Conservation (phyloP, 2,113 vertebrate species). For the Neolamprologus variostigma region DNA sequence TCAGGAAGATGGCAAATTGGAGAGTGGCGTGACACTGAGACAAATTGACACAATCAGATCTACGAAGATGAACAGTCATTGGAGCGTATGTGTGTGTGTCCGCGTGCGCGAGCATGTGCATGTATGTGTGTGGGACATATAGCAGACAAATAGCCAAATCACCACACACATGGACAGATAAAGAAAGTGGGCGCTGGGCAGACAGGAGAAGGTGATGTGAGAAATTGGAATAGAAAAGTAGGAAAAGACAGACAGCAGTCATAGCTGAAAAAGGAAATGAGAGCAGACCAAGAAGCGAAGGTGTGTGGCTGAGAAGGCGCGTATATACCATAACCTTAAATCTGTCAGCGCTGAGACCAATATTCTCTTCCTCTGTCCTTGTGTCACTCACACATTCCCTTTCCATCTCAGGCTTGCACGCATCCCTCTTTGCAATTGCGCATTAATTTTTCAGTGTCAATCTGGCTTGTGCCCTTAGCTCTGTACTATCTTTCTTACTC, state of each 20-base stretch:
- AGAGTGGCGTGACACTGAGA: slow-evolving; percentile 62
- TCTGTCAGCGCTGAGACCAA: slow-evolving; percentile 49
- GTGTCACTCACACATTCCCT: slow-evolving; percentile 47
- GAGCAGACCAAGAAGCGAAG: not conserved
- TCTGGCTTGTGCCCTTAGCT: slow-evolving; percentile 64
- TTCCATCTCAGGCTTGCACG: slow-evolving; percentile 13
- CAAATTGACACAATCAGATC: slow-evolving; percentile 70
- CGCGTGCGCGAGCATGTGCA: not conserved
- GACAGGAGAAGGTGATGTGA: not conserved
- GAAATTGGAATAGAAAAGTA: not conserved
- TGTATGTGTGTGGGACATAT: not conserved
- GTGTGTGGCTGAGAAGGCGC: slow-evolving; percentile 1
- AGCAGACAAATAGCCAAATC: slow-evolving; percentile 30
- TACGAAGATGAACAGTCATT: slow-evolving; percentile 42
- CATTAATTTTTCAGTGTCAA: slow-evolving; percentile 78
- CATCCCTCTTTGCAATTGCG: slow-evolving; percentile 53
- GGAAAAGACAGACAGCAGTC: not conserved
- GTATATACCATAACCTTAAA: slow-evolving; percentile 60
- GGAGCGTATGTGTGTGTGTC: not conserved
- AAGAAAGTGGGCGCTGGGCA: not conserved
- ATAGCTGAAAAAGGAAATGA: slow-evolving; percentile 1
- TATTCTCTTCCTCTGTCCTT: slow-evolving; percentile 37
- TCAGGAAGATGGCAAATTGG: slow-evolving; percentile 68
- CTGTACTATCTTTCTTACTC: slow-evolving; percentile 20
- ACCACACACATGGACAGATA: slow-evolving; percentile 8